Conservation (phyloP, 1,140 invertebrate species). For the Drosophila punjabiensis region DNA sequence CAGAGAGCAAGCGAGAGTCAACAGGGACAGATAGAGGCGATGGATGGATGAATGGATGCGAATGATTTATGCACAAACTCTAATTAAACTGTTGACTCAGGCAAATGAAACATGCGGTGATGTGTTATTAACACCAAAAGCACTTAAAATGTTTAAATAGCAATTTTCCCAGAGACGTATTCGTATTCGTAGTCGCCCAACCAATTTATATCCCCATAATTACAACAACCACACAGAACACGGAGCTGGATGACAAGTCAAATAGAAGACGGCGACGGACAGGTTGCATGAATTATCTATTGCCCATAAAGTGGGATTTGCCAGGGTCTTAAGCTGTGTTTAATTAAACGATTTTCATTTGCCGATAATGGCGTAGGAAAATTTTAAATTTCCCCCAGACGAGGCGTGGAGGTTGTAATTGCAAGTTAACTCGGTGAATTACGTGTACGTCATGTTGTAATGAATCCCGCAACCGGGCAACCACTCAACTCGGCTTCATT, state of each 20-base stretch:
- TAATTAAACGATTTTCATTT: constrained; percentile 66
- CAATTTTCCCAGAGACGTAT: constrained; percentile 49
- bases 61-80: constrained; percentile 77
- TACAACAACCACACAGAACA: constrained; percentile 45
- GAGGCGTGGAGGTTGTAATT: constrained; percentile 17
- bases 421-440: constrained; percentile 46
- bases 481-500: constrained; percentile 9
- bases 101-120: constrained; percentile 76
- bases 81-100: constrained; percentile 78
- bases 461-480: constrained; percentile 35
- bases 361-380: constrained; percentile 51
- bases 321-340: constrained; percentile 24
- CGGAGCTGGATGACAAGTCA: constrained; percentile 46
- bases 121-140: constrained; percentile 77
- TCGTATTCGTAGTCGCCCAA: no score
- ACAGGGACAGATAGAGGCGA: constrained; percentile 21
- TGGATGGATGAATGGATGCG: constrained; percentile 40
- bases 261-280: constrained; percentile 35
- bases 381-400: constrained; percentile 30
- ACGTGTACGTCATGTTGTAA: constrained; percentile 67
- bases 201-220: constrained; percentile 48
- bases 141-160: constrained; percentile 78
- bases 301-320: constrained; percentile 15
- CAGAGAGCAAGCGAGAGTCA: constrained; percentile 2
- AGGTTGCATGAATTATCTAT: constrained; percentile 37